A percentile compares a stretch with the other conserved stretches of the same genome.
These are phyloP conservation scores for Kobus ellipsiprymnus DNA, from an alignment of 2,113 vertebrate species.

Conservation along the genomic window DNA sequence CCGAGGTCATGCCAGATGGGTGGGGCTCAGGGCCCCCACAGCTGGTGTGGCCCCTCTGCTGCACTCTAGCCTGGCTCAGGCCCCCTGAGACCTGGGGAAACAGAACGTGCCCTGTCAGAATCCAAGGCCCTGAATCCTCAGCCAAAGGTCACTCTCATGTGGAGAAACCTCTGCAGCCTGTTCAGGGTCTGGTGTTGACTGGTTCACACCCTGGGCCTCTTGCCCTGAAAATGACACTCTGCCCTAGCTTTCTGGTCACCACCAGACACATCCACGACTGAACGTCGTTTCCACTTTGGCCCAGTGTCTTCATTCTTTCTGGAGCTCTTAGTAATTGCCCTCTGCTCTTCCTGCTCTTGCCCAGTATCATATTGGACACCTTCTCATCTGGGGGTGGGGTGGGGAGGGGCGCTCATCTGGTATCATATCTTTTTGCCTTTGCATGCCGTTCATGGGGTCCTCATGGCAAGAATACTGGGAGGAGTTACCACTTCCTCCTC, in stretches of 20 bases:
- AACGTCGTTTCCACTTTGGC: neutral
- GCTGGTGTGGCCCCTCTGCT: neutral
- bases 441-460: too few species aligned
- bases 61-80: neutral
- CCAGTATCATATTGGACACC: too few species aligned
- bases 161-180: fast-evolving
- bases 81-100: neutral
- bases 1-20: neutral
- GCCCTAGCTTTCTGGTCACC: neutral
- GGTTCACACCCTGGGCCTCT: neutral
- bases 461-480: too few species aligned
- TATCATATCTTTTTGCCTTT: too few species aligned
- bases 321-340: neutral
- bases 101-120: fast-evolving
- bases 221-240: neutral
- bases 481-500: too few species aligned
- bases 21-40: neutral
- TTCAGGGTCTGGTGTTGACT: fast-evolving
- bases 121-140: neutral
- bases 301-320: fast-evolving
- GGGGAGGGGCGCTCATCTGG: fast-evolving
- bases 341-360: too few species aligned
- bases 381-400: too few species aligned
- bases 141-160: fast-evolving
- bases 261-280: neutral